Evolutionary conservation across 2,113 vertebrate species (phyloP), one percentile per base, ranked within the genome.

Genomic region (Psephotus haematonotus): DNA sequence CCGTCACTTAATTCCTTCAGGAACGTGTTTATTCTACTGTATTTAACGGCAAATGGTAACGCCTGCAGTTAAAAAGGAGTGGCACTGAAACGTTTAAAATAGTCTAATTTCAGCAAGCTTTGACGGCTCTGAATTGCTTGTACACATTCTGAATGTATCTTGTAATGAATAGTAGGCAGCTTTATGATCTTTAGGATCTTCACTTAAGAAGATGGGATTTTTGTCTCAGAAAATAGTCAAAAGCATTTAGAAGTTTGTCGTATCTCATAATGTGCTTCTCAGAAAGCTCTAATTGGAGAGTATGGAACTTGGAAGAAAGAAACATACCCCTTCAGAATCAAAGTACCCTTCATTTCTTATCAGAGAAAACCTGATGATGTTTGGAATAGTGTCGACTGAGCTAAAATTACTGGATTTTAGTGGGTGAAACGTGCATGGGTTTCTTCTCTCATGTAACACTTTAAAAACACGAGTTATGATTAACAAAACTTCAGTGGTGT

Each of bases 21-120:
- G 47, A 29, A 12, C 5, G 0, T 3, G 2, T 17, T 70, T 27
- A 1, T 55, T 0, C 17, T n/a, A 0, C 20, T 8, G n/a, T n/a
- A 7, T 65, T n/a, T 24, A 6, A 0, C 13, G 35, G 80, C 39
- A 19, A 3, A 27, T 10, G 50, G 19, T 41, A 63, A 65, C 19
- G 57, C 31, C 29, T 4, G 47, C 77, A 28, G 39, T 80, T 59
- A 29, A 13, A 57, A 72, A 2, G 53, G 37, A 19, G 29, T 64
- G 68, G 52, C 33, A 3, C 13, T 6, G n/a, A 53, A 91, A 29
- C 74, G 0, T 72, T 62, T 37, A 1, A 76, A 87, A 50, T 39
- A 49, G 29, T 41, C 3, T 18, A 3, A 59, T 81, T 95, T 82
- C 41, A 8, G 17, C 9, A 29, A 64, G 14, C 39, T 82, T 43